Percentiles rank a stretch among this genome's conserved stretches.
Evolutionary conservation across 2,888 invertebrate genomes (phyloP).

Genomic region (Epiblema foenella): DNA sequence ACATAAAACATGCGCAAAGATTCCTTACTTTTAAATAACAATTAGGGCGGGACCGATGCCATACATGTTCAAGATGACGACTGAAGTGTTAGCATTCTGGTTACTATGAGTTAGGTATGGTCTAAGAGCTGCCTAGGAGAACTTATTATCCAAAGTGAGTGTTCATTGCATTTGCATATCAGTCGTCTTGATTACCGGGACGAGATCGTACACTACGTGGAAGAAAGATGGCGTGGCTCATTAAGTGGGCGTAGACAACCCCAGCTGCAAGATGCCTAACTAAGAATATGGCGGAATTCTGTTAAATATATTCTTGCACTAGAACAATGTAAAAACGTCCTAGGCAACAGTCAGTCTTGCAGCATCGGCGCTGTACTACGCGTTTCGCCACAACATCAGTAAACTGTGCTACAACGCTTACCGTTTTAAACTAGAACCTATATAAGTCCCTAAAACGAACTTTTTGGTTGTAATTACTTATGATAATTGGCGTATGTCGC

Average conservation of each 20-base stretch:
- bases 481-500: constrained; percentile 70
- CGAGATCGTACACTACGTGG: constrained; percentile 41
- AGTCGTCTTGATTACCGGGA: constrained; percentile 38
- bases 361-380: constrained; percentile 3
- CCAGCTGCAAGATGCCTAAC: neutral
- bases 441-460: constrained; percentile 82
- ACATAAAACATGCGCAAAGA: constrained; percentile 4
- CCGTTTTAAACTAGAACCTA: constrained; percentile 69
- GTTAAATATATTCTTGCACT: neutral
- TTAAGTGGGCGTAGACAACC: constrained; percentile 28
- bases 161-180: constrained; percentile 8
- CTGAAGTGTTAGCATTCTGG: neutral
- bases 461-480: constrained; percentile 84
- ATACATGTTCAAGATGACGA: constrained; percentile 12
- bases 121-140: constrained; percentile 4
- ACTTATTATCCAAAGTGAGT: constrained; percentile 1
- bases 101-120: neutral
- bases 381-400: constrained; percentile 54
- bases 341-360: neutral
- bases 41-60: neutral
- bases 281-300: neutral
- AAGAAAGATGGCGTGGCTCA: constrained; percentile 28
- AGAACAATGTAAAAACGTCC: neutral
- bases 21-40: neutral
- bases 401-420: constrained; percentile 29